Evolutionary conservation across 1,140 invertebrate genomes (phyloP), one percentile per base, ranked within the genome.

Genomic region (Heliconius eleuchia): DNA sequence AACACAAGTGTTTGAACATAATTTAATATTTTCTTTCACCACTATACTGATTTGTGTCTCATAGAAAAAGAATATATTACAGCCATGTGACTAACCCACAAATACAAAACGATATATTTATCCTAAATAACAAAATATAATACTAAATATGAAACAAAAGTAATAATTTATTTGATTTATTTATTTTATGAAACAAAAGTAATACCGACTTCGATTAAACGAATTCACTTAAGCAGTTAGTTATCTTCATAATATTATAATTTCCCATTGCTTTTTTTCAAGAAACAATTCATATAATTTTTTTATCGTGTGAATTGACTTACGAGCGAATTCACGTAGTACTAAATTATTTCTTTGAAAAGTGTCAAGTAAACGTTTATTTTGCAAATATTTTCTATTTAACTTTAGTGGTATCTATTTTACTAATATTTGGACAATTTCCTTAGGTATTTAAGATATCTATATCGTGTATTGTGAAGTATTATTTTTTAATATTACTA

Each of bases 11-110:
- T 79, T 52, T 78, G 78, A 84, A 84, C 83, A 84, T 83, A 83
- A 83, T 84, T 83, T 83, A 83, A 83, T 84, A 84, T 80, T 84
- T 83, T 78, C 77, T 82, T 79, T 77, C 80, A 84, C 73, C 76
- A 73, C 83, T 82, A 84, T 83, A 83, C 74, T 80, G 83, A 81
- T 83, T 84, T 85, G 80, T 85, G 82, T 86, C 82, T 82, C 82
- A 79, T 83, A 85, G 76, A 85, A 86, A 52, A 84, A 80, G 50
- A 23, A 76, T 77, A 85, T 86, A 37, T 87, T 87, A 89, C 87
- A 85, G 86, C 80, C 81, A 76, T 77, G 82, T 78, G 76, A 84
- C 82, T 80, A 83, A 86, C 80, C 80, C 84, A 86, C 84, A 76
- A 73, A 78, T 81, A 80, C 82, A 84, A 76, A 83, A 80, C 77